phyloP scores from a whole-genome alignment of 2,797 vertebrate species.

The Argentina silus region DNA sequence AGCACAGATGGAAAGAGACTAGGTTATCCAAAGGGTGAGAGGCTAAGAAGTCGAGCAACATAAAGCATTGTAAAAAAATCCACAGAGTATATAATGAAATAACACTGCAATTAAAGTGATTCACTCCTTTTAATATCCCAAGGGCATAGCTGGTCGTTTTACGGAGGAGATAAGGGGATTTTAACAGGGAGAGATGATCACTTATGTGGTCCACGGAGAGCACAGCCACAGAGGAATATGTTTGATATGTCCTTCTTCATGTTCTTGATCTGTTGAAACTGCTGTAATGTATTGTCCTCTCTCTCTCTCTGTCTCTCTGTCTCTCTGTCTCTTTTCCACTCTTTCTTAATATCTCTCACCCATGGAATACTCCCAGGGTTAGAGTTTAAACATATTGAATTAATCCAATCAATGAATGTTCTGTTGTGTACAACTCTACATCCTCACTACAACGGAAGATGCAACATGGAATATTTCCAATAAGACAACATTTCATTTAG shows the following conservation, averaged over 20 bases:
- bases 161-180: conserved; percentile 76
- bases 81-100: conserved; percentile 60
- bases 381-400: no score
- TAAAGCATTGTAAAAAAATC: not conserved
- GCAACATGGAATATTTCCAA: no score
- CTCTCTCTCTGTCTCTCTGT: conserved; percentile 3
- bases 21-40: no score
- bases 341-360: not conserved
- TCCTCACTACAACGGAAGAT: no score
- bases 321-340: conserved; percentile 7
- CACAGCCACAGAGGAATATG: conserved; percentile 34
- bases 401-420: no score
- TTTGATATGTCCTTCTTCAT: no score
- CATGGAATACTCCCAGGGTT: no score
- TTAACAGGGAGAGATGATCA: conserved; percentile 71
- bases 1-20: no score
- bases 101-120: conserved; percentile 64
- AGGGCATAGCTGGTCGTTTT: conserved; percentile 73
- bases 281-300: not conserved
- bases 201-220: conserved; percentile 70
- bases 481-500: no score
- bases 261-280: no score
- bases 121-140: conserved; percentile 66
- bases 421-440: no score
- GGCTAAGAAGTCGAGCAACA: no score